Evolutionary conservation across 2,888 invertebrate species (phyloP).

Genomic region (Callyntrura guangdongensis): DNA sequence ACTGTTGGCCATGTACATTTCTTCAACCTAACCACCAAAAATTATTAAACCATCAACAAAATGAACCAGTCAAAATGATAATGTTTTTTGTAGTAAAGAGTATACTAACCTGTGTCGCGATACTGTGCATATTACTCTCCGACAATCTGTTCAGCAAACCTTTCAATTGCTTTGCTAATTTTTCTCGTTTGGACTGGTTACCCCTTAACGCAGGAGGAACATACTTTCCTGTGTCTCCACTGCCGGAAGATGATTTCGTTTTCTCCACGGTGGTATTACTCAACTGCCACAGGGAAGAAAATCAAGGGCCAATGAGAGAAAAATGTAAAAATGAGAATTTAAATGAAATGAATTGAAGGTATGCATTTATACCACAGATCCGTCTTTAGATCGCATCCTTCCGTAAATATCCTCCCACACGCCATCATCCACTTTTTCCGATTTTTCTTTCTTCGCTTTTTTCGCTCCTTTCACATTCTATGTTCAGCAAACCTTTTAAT

Average conservation of each 20-base stretch:
- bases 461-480: too few relatives aligned
- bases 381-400: conserved; percentile 92
- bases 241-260: background rate
- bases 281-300: background rate
- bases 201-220: conserved; percentile 93
- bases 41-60: conserved; percentile 79
- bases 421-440: conserved; percentile 85
- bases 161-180: conserved; percentile 93
- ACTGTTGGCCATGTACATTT: conserved; percentile 92
- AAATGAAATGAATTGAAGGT: too few relatives aligned
- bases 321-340: background rate
- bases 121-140: conserved; percentile 95
- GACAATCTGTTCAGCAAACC: conserved; percentile 95
- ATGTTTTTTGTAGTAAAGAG: too few relatives aligned
- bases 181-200: conserved; percentile 88
- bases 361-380: conserved; percentile 89
- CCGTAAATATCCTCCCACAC: conserved; percentile 98
- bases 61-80: conserved; percentile 33
- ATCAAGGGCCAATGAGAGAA: background rate
- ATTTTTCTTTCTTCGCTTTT: conserved; percentile 71
- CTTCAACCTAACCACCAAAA: conserved; percentile 89
- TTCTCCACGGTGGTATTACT: conserved; percentile 19
- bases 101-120: conserved; percentile 89
- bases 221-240: conserved; percentile 88
- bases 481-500: conserved; percentile 95